Percentiles rank a stretch among this genome's conserved stretches.
Evolutionary conservation across 2,888 invertebrate species (phyloP).

Genomic region (Acleris sparsana): DNA sequence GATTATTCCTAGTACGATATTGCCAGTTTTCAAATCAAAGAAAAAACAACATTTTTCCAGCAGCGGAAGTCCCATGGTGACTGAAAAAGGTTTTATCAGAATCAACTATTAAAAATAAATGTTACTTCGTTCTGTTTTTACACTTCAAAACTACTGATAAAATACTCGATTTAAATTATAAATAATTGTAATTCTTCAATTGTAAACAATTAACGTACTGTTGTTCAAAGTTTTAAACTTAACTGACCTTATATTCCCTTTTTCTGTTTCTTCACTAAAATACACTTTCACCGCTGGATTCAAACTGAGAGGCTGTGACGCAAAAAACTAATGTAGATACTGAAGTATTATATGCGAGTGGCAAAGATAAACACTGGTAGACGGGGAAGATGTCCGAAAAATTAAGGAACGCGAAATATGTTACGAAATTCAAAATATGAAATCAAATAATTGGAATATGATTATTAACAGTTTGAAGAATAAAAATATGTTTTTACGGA

Average conservation of each 20-base stretch:
- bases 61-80: slow-evolving; percentile 33
- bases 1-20: slow-evolving; percentile 36
- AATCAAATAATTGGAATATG: too few species aligned
- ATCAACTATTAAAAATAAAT: too few species aligned
- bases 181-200: too few species aligned
- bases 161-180: background rate
- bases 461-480: too few species aligned
- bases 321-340: background rate
- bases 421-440: too few species aligned
- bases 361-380: background rate
- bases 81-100: background rate
- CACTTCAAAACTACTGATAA: too few species aligned
- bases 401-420: too few species aligned
- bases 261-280: background rate
- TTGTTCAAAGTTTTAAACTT: background rate
- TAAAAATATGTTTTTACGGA: too few species aligned
- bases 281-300: background rate
- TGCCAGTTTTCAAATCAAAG: slow-evolving; percentile 39
- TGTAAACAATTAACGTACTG: too few species aligned
- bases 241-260: background rate
- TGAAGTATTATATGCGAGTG: background rate
- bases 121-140: background rate
- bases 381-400: background rate
- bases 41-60: slow-evolving; percentile 36
- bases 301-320: background rate